A percentile compares a stretch with the other conserved stretches of the same genome.
Evolutionary conservation across 1,140 invertebrate species (phyloP).

Genomic region (Aphidius gifuensis): DNA sequence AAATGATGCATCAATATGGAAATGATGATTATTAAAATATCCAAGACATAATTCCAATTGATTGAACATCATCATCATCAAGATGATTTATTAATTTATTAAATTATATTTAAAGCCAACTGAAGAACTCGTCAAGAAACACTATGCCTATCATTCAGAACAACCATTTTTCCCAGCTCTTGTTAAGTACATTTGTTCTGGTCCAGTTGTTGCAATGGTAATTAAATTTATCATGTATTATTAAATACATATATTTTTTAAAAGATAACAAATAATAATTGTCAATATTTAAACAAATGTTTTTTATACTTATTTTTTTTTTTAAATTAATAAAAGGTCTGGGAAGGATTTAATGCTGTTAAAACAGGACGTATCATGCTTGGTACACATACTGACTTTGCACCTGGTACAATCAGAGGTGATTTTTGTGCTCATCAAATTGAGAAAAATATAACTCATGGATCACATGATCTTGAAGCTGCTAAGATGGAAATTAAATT

Average conservation of each 20-base stretch:
- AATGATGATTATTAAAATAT: too few species aligned
- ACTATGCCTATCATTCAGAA: conserved; percentile 85
- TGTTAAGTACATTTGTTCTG: conserved; percentile 95
- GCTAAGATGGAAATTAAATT: conserved; percentile 93
- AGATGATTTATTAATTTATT: not conserved
- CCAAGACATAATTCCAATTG: too few species aligned
- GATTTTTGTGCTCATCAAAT: conserved; percentile 89
- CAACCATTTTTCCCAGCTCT: conserved; percentile 92
- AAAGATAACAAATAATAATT: not conserved
- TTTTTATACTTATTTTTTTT: not conserved
- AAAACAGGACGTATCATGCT: conserved; percentile 94
- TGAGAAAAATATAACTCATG: conserved; percentile 94
- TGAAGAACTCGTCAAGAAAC: conserved; percentile 78
- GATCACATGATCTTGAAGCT: conserved; percentile 71
- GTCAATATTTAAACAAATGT: not conserved
- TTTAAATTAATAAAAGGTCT: conserved; percentile 60
- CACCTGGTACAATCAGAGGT: conserved; percentile 91
- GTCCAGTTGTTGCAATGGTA: conserved; percentile 96
- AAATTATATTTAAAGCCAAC: conserved; percentile 57
- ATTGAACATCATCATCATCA: too few species aligned
- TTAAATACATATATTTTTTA: not conserved
- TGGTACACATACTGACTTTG: conserved; percentile 88
- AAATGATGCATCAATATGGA: not conserved
- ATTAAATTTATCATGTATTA: conserved; percentile 18
- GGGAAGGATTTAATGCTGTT: conserved; percentile 93